A percentile compares a stretch with the other conserved stretches of the same genome.
Conservation (phyloP, 2,113 vertebrate genomes). For the Miniopterus natalensis region DNA sequence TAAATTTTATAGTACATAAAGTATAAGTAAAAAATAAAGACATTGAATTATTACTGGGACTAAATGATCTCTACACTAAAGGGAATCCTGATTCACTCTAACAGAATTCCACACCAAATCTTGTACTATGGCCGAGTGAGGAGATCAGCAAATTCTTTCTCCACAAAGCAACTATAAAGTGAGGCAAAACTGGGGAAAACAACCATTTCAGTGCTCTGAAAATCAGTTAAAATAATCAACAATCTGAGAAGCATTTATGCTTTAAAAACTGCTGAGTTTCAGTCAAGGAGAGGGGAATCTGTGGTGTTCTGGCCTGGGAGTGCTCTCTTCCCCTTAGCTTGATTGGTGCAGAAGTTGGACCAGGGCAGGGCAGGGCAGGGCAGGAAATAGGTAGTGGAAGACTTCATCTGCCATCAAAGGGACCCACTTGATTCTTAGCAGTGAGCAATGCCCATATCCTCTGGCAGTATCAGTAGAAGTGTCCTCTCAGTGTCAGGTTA, state of each 20-base stretch:
- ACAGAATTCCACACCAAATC: neutral
- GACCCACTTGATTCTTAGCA: neutral
- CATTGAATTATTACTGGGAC: neutral
- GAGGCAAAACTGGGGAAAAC: neutral
- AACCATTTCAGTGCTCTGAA: neutral
- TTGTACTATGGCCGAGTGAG: neutral
- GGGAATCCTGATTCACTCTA: neutral
- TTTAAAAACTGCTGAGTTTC: neutral
- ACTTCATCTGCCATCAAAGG: neutral
- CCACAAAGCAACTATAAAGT: neutral
- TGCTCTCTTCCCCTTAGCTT: neutral
- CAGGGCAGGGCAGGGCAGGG: neutral
- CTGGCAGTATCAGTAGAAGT: neutral
- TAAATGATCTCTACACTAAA: neutral
- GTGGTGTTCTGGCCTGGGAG: neutral
- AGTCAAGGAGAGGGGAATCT: neutral
- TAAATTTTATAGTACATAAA: neutral
- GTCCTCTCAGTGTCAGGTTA: neutral
- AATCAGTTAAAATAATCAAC: neutral
- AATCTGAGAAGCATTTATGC: neutral
- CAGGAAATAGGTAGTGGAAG: neutral
- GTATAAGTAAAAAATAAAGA: neutral
- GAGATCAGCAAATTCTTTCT: neutral
- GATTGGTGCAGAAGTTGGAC: neutral
- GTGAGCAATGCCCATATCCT: neutral